Percentiles rank a stretch among this genome's conserved stretches.
These are phyloP conservation scores for Nymphalis c-album DNA, from an alignment of 2,888 invertebrate genomes.

Conservation along the genomic window DNA sequence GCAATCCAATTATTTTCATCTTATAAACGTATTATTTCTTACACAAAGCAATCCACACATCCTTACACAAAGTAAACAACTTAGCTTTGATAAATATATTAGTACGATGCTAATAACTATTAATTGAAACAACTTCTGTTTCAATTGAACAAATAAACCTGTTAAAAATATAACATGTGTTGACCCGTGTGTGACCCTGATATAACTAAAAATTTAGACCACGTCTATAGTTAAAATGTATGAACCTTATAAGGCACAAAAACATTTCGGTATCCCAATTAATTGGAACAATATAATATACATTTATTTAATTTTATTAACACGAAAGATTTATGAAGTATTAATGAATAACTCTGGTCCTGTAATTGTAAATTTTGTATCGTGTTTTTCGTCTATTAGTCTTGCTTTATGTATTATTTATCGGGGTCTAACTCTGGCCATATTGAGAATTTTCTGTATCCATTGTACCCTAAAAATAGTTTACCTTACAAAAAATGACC, in stretches of 20 bases:
- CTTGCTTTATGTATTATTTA: slow-evolving; percentile 56
- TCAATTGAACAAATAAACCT: neutral
- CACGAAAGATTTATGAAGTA: slow-evolving; percentile 47
- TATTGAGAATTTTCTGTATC: slow-evolving; percentile 50
- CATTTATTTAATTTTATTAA: slow-evolving; percentile 55
- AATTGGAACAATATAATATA: slow-evolving; percentile 39
- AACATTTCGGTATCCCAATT: slow-evolving; percentile 24
- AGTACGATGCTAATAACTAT: no score
- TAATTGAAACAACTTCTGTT: neutral
- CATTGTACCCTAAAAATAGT: slow-evolving; percentile 71
- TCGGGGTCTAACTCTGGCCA: slow-evolving; percentile 47
- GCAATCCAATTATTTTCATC: no score
- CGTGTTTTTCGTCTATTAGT: slow-evolving; percentile 48
- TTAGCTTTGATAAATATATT: no score
- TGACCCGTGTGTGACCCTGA: slow-evolving; percentile 13
- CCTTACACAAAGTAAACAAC: no score
- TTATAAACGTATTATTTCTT: no score
- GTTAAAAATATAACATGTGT: slow-evolving; percentile 12
- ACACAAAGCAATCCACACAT: no score
- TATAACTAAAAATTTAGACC: slow-evolving; percentile 22
- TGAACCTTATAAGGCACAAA: slow-evolving; percentile 7
- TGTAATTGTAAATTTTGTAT: slow-evolving; percentile 46
- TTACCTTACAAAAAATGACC: slow-evolving; percentile 53
- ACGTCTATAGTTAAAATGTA: slow-evolving; percentile 13
- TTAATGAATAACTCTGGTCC: slow-evolving; percentile 46